phyloP scores from a whole-genome alignment of 2,888 invertebrate species.

The Melieria crassipennis region DNA sequence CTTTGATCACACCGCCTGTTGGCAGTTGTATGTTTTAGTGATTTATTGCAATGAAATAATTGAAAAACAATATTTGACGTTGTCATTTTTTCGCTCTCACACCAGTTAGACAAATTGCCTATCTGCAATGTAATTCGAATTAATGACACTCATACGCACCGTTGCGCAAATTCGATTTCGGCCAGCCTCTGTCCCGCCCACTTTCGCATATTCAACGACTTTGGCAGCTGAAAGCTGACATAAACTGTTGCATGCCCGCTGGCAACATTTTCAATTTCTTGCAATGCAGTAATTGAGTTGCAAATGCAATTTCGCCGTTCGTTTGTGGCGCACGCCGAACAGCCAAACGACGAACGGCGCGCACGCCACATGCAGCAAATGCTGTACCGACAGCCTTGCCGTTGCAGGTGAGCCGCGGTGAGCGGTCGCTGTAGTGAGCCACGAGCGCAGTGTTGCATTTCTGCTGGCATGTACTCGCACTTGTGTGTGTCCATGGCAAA shows the following conservation, averaged over 20 bases:
- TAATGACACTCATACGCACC: conserved; percentile 43
- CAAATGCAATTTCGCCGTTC: conserved; percentile 43
- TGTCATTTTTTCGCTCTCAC: background rate
- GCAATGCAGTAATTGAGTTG: conserved; percentile 50
- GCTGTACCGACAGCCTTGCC: background rate
- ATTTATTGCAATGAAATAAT: too few relatives aligned
- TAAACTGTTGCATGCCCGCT: conserved; percentile 15
- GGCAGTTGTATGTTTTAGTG: too few relatives aligned
- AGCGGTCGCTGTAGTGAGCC: too few relatives aligned
- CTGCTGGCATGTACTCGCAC: background rate
- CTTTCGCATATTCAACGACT: too few relatives aligned
- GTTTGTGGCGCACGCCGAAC: background rate
- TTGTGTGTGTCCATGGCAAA: background rate
- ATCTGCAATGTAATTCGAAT: conserved; percentile 36
- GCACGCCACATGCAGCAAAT: too few relatives aligned
- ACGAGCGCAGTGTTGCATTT: background rate
- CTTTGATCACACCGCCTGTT: too few relatives aligned
- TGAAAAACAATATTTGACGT: too few relatives aligned
- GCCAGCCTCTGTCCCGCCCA: too few relatives aligned
- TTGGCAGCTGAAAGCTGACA: background rate
- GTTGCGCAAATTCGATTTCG: conserved; percentile 27
- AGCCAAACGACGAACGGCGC: background rate
- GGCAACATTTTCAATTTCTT: conserved; percentile 34
- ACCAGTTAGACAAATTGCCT: conserved; percentile 8
- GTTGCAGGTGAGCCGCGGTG: background rate